These are phyloP conservation scores for Cydia amplana DNA, from an alignment of 1,140 invertebrate genomes.

Conservation along the genomic window DNA sequence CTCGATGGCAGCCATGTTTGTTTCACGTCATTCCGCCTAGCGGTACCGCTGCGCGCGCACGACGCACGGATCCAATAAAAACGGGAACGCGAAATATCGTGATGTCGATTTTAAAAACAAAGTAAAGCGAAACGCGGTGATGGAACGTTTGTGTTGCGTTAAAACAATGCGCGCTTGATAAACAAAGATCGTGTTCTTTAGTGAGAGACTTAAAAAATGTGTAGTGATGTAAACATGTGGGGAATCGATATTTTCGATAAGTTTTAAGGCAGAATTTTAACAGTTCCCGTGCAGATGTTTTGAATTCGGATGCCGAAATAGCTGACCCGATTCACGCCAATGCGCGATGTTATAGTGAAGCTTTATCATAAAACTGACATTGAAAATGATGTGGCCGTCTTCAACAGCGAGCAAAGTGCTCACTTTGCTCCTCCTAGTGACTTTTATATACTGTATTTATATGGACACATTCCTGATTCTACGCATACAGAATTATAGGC, in stretches of 20 bases:
- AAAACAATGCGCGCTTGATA: neutral
- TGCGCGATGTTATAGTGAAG: constrained; percentile 6
- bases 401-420: constrained; percentile 73
- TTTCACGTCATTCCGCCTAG: constrained; percentile 32
- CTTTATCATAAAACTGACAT: neutral
- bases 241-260: neutral
- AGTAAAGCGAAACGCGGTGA: neutral
- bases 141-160: neutral
- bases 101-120: constrained; percentile 5
- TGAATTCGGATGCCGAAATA: neutral
- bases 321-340: neutral
- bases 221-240: neutral
- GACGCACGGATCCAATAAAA: constrained; percentile 3
- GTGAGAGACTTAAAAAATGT: neutral
- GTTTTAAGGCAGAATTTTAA: constrained; percentile 3
- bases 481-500: constrained; percentile 63
- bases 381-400: constrained; percentile 75
- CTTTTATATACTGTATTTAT: constrained; percentile 62
- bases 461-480: constrained; percentile 71
- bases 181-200: neutral
- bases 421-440: constrained; percentile 54
- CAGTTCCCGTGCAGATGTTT: neutral
- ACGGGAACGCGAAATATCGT: neutral
- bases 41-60: constrained; percentile 13
- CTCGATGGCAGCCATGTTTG: neutral